These are phyloP conservation scores for Austrolebias charrua DNA, from an alignment of 2,797 vertebrate species.

Conservation along the genomic window DNA sequence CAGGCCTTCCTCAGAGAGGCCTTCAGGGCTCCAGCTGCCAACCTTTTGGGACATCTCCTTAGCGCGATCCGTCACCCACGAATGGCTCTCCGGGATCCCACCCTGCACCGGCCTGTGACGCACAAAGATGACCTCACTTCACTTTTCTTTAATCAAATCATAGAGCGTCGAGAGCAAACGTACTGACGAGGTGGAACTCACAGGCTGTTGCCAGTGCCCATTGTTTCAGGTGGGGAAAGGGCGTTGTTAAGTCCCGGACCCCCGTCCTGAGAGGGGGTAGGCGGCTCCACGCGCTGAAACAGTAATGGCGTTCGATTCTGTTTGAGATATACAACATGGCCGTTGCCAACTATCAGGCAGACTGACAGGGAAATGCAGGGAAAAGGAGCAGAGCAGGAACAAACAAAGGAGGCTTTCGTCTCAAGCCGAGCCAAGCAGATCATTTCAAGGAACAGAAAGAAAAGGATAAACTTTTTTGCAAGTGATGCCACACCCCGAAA, in stretches of 20 bases:
- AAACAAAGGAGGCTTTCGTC: constrained; percentile 32
- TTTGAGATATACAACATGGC: constrained; percentile 86
- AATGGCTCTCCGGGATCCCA: constrained; percentile 87
- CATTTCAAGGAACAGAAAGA: constrained; percentile 41
- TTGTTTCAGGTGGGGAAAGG: constrained; percentile 76
- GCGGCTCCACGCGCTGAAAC: constrained; percentile 96
- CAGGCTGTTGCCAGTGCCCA: constrained; percentile 80
- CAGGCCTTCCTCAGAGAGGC: constrained; percentile 80
- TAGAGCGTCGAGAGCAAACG: not conserved
- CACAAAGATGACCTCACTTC: constrained; percentile 5
- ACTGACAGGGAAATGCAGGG: constrained; percentile 77
- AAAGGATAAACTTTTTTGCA: constrained; percentile 20
- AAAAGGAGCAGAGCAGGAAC: constrained; percentile 59
- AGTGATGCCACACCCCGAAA: constrained; percentile 22
- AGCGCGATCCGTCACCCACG: constrained; percentile 92
- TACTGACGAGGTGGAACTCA: constrained; percentile 74
- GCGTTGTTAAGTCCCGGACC: constrained; percentile 79
- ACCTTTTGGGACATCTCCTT: constrained; percentile 95
- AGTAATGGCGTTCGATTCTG: constrained; percentile 97
- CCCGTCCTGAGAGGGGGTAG: constrained; percentile 87
- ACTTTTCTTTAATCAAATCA: constrained; percentile 1
- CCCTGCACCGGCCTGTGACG: constrained; percentile 78
- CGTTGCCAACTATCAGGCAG: constrained; percentile 81
- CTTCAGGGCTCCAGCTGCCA: constrained; percentile 93
- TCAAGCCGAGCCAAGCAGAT: constrained; percentile 50